Evolutionary conservation across 2,888 invertebrate genomes (phyloP).

Genomic region (Dolichopus griseipennis): DNA sequence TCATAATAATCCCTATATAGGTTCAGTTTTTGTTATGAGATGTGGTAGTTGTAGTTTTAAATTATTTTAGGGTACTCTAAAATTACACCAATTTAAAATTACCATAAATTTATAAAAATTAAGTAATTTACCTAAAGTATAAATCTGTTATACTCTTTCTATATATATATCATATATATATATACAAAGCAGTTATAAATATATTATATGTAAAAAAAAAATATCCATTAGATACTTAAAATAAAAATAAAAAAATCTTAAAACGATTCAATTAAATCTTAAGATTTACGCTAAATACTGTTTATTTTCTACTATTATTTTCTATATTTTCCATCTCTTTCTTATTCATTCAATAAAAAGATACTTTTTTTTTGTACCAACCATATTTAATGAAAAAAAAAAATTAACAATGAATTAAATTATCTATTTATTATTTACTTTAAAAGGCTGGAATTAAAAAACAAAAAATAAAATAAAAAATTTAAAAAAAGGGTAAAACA

Average conservation of each 20-base stretch:
- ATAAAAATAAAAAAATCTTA: not conserved
- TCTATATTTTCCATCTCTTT: not conserved
- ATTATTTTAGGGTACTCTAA: not conserved
- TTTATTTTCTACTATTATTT: not conserved
- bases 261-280: not conserved
- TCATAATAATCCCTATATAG: not conserved
- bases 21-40: not conserved
- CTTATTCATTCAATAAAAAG: no score
- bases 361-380: no score
- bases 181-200: no score
- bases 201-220: no score
- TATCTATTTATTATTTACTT: not conserved
- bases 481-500: not conserved
- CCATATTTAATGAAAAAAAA: not conserved
- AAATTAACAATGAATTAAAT: not conserved
- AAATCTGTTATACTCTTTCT: no score
- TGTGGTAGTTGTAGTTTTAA: no score
- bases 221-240: not conserved
- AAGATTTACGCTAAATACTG: not conserved
- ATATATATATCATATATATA: no score
- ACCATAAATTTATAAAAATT: not conserved
- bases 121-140: no score
- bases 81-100: no score
- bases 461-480: no score
- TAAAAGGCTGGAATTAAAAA: no score